Conservation (phyloP, 2,888 invertebrate species). For the Rhyacophila evoluta region DNA sequence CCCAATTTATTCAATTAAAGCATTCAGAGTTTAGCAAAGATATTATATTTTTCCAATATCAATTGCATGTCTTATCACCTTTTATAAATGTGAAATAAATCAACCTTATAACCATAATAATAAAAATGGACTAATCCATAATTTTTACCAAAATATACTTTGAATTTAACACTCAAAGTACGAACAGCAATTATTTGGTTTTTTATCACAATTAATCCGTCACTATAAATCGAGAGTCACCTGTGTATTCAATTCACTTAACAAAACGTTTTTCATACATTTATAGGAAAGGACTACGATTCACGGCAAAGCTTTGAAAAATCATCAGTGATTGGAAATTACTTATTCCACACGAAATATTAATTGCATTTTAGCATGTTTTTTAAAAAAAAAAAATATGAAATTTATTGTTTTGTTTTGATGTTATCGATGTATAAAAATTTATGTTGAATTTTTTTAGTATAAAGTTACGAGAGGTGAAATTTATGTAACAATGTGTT, state of each 20-base stretch:
- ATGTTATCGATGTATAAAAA: not conserved
- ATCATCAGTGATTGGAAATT: conserved; percentile 11
- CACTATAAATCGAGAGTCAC: too few species aligned
- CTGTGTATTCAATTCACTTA: conserved; percentile 41
- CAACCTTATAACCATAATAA: too few species aligned
- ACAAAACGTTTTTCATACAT: conserved; percentile 50
- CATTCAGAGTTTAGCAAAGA: too few species aligned
- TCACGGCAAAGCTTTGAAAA: conserved; percentile 53
- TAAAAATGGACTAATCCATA: too few species aligned
- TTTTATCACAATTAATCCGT: too few species aligned
- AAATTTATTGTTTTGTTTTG: not conserved
- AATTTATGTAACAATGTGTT: conserved; percentile 18
- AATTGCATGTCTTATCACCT: too few species aligned
- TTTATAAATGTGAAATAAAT: too few species aligned
- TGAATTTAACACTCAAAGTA: too few species aligned
- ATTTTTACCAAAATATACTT: too few species aligned
- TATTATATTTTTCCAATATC: too few species aligned
- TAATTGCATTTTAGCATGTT: not conserved
- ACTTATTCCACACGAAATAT: not conserved
- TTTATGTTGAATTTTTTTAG: not conserved
- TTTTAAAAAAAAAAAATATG: not conserved
- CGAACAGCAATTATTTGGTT: too few species aligned
- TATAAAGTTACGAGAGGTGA: not conserved
- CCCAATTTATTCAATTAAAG: too few species aligned
- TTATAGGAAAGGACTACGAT: conserved; percentile 54